These are phyloP conservation scores for Auanema sp. DNA, from an alignment of 2,888 invertebrate genomes.

Conservation along the genomic window DNA sequence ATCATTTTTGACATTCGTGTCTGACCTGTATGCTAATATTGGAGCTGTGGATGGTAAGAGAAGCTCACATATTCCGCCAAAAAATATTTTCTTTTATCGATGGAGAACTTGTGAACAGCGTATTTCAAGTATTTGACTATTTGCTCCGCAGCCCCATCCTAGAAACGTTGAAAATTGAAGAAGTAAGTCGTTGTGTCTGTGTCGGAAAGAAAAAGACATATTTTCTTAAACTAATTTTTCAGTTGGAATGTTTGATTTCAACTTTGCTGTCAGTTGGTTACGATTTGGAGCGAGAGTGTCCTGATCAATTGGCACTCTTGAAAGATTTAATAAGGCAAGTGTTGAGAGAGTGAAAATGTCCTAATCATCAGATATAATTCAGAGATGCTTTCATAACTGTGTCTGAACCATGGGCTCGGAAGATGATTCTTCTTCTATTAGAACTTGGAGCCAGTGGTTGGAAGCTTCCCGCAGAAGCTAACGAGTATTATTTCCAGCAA, in stretches of 20 bases:
- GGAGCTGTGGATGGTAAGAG: constrained; percentile 31
- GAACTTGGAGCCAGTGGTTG: constrained; percentile 61
- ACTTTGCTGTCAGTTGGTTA: constrained; percentile 58
- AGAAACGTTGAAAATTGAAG: constrained; percentile 62
- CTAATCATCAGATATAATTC: constrained; percentile 1
- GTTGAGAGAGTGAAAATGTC: background rate
- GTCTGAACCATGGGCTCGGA: constrained; percentile 63
- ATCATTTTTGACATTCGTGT: constrained; percentile 55
- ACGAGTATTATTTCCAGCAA: constrained; percentile 62
- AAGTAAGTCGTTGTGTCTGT: constrained; percentile 32
- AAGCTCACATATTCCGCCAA: background rate
- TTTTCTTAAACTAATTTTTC: constrained; percentile 9
- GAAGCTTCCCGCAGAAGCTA: constrained; percentile 60
- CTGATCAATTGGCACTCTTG: constrained; percentile 55
- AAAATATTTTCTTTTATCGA: background rate
- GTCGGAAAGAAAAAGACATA: no score
- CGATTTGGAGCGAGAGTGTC: constrained; percentile 61
- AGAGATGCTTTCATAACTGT: constrained; percentile 61
- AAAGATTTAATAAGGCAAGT: constrained; percentile 49
- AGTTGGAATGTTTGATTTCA: constrained; percentile 60
- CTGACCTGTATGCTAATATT: constrained; percentile 58
- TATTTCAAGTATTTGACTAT: constrained; percentile 60
- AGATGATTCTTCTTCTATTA: constrained; percentile 62
- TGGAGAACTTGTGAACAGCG: constrained; percentile 58
- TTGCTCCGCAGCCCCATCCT: constrained; percentile 55